Evolutionary conservation across 2,113 vertebrate genomes (phyloP), one percentile per base, ranked within the genome.

Genomic region (Aegithalos caudatus): DNA sequence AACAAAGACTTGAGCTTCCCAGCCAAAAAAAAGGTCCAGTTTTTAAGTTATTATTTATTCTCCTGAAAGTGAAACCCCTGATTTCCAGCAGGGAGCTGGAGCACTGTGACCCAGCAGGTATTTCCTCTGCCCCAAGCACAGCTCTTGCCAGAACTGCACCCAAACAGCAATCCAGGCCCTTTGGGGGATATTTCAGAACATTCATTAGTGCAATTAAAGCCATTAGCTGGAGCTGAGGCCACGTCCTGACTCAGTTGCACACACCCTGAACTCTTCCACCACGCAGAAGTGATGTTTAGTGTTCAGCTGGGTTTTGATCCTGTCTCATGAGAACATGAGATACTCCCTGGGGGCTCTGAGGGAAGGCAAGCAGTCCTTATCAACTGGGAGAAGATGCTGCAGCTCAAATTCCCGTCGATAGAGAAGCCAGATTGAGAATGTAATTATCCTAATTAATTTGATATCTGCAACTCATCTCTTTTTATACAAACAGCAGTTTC

Each of bases 391-490:
- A 27, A 64, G 90, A 51, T 1, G 21, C 57, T 38, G 42, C 65
- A 57, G 70, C 19, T 81, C 81, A 13, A 25, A 79, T 57, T 35
- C 48, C 92, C 67, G 11, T 8, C 33, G 95, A 92, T 72, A 3
- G 71, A 67, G 67, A 87, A 88, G 70, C 85, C 89, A 96, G 93
- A 96, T 85, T 90, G 91, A 88, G 89, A 88, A 65, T 73, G 88
- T 89, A 97, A 94, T 95, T 92, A 94, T 53, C 73, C 90, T 95
- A 90, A 97, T 97, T 94, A 96, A 80, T 82, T 95, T 70, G 23
- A 8, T 92, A 89, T 95, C 92, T 70, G 7, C 24, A 51, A 65
- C 37, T 54, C 56, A 92, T 96, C 89, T 94, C 61, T 38, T 61
- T 60, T 80, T 4, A 72, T 5, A 62, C 7, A 48, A 84, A 87